Base-by-base conservation (phyloP, 2,888 invertebrate species). In the Heliconius aoede region DNA sequence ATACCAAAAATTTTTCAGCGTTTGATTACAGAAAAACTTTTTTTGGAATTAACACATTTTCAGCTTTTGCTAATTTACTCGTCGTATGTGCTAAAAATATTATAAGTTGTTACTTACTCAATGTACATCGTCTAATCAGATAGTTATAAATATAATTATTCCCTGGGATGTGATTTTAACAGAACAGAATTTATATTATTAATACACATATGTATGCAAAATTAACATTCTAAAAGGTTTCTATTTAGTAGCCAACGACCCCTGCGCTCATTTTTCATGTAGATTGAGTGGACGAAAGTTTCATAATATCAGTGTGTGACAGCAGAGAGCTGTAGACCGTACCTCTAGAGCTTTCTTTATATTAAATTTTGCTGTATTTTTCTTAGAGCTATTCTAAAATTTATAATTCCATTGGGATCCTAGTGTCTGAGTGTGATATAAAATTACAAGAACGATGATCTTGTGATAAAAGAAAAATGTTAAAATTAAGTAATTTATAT, bases 181-280 rank as follows among this genome's bases (percentile, higher is more conserved):
- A n/a, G 21, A 60, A 21, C 9, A 24, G 1, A 26, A 18, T 67
- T 18, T n/a, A 26, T 67, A 26, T 67, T 4, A 28, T 46, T 9
- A 21, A 46, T 21, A 68, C 28, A 46, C 89, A 46, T 84, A 92
- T 93, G 92, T 91, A 93, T 92, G 93, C 89, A 91, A 92, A 92
- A 93, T 92, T 92, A 93, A 91, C 91, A 91, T 92, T 90, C 92
- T 90, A 92, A 93, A 92, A 91, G 90, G 90, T 89, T 91, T 89
- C 92, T 92, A 92, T 93, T 93, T 93, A 91, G 91, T 87, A 88
- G 87, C 90, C 90, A 91, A 83, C 88, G 83, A 89, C 89, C 91
- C 91, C 92, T 89, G 85, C 80, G 86, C 91, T 93, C 92, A 93
- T 93, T 93, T 92, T 93, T 93, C 93, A 94, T 93, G 94, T 91